Evolutionary conservation across 1,140 invertebrate species (phyloP).

Genomic region (Paraescarpia echinospica): DNA sequence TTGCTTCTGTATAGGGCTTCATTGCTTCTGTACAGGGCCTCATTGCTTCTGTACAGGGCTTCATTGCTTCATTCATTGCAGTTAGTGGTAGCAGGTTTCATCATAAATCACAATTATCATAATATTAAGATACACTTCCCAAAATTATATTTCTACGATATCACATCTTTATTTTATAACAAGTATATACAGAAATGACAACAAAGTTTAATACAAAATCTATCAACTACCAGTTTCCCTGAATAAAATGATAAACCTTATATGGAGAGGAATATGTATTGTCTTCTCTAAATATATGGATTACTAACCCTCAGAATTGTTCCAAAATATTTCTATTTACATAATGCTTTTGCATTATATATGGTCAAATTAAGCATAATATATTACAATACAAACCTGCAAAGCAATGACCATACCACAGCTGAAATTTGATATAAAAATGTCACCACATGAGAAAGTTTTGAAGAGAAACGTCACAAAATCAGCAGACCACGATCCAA

Average conservation of each 20-base stretch:
- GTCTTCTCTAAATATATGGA: not conserved
- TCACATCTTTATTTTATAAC: not conserved
- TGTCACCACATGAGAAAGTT: not conserved
- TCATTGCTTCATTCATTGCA: no score
- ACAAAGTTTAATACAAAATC: not conserved
- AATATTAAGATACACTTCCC: not conserved
- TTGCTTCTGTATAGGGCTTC: no score
- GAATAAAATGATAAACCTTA: not conserved
- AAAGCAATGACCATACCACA: not conserved
- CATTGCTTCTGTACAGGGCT: no score
- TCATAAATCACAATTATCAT: not conserved
- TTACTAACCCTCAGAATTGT: not conserved
- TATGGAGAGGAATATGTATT: not conserved
- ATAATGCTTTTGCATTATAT: not conserved
- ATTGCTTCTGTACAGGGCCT: no score
- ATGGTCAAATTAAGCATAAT: not conserved
- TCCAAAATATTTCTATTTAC: not conserved
- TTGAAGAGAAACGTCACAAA: not conserved
- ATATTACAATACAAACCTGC: not conserved
- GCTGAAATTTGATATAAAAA: not conserved
- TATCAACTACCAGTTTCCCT: not conserved
- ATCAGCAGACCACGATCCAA: not conserved
- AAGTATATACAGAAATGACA: not conserved
- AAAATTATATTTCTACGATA: not conserved
- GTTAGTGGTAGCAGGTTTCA: no score